Conservation (phyloP, 2,113 vertebrate species). For the Gnathonemus echidnorhynchus region DNA sequence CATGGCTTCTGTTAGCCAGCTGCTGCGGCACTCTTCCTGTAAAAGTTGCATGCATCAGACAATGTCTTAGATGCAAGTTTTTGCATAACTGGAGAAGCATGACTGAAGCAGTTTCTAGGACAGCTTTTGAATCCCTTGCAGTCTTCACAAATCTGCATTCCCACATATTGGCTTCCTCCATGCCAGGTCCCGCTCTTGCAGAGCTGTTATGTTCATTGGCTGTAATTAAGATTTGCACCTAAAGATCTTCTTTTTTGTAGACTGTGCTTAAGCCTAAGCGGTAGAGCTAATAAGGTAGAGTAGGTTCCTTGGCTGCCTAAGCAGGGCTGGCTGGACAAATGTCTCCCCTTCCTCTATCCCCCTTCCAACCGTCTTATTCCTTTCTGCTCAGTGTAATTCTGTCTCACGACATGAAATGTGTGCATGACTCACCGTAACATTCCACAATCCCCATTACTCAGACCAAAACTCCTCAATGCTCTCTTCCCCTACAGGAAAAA, state of each 20-base stretch:
- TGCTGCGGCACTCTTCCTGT: background rate
- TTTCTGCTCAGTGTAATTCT: constrained; percentile 31
- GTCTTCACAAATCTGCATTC: background rate
- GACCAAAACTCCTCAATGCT: constrained; percentile 18
- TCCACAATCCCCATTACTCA: constrained; percentile 28
- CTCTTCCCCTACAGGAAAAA: constrained; percentile 70
- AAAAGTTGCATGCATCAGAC: background rate
- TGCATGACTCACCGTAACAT: constrained; percentile 47
- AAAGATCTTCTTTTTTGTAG: background rate
- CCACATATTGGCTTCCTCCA: background rate
- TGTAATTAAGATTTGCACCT: background rate
- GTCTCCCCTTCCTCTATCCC: background rate
- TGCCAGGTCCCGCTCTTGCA: background rate
- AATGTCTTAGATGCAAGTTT: background rate
- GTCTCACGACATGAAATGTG: constrained; percentile 35
- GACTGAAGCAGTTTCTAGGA: background rate
- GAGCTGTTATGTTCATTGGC: background rate
- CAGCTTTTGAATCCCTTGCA: background rate
- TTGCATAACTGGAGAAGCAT: background rate
- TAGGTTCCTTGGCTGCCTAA: background rate
- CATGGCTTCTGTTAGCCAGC: background rate
- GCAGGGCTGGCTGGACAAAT: background rate
- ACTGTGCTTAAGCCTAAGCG: background rate
- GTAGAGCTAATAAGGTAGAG: background rate
- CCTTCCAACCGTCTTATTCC: background rate